Percentiles rank a stretch among this genome's conserved stretches.
Conservation (phyloP, 2,888 invertebrate genomes). For the Diplolepis rosae region DNA sequence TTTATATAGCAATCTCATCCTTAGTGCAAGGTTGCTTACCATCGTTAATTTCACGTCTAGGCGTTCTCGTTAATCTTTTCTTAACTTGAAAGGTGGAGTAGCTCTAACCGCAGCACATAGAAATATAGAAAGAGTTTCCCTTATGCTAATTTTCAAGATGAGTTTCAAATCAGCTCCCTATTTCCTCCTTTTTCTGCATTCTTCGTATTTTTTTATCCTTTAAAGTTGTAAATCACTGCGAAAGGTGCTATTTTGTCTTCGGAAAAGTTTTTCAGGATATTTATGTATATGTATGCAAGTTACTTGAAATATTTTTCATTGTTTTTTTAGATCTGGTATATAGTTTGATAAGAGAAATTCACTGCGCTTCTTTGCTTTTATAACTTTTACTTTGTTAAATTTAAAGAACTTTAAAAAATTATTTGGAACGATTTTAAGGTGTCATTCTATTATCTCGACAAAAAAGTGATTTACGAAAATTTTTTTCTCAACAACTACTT, state of each 20-base stretch:
- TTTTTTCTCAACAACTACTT: too few relatives aligned
- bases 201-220: background rate
- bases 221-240: background rate
- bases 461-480: too few relatives aligned
- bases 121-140: background rate
- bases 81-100: slow-evolving; percentile 4
- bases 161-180: background rate
- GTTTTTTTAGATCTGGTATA: too few relatives aligned
- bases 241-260: background rate
- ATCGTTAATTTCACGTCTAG: slow-evolving; percentile 10
- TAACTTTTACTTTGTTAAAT: too few relatives aligned
- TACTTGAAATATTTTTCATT: too few relatives aligned
- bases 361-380: too few relatives aligned
- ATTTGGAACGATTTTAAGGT: too few relatives aligned
- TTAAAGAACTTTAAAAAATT: too few relatives aligned
- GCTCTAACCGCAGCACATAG: background rate
- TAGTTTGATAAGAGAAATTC: too few relatives aligned
- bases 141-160: background rate
- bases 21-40: slow-evolving; percentile 11
- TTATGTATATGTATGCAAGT: background rate
- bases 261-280: background rate
- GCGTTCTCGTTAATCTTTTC: slow-evolving; percentile 18
- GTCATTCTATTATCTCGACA: too few relatives aligned
- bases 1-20: slow-evolving; percentile 21
- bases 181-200: background rate